Evolutionary conservation across 1,140 invertebrate species (phyloP).

Genomic region (Drosophila paulistorum): DNA sequence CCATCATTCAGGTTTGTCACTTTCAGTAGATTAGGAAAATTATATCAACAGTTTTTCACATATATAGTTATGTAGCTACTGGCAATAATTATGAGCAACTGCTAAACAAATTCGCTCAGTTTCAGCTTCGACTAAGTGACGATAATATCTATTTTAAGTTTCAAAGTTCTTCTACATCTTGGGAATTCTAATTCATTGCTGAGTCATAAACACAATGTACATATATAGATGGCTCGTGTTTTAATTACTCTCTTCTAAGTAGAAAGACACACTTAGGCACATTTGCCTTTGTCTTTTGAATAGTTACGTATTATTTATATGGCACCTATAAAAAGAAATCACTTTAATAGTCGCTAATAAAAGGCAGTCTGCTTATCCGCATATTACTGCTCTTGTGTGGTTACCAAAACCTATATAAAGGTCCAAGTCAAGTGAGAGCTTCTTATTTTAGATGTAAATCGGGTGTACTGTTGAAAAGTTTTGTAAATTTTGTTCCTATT

Average conservation of each 20-base stretch:
- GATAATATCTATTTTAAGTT: neutral
- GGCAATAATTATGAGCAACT: too few species aligned
- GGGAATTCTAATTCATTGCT: neutral
- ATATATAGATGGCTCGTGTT: neutral
- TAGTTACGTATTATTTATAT: neutral
- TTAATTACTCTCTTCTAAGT: neutral
- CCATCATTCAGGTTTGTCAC: too few species aligned
- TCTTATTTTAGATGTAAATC: constrained; percentile 39
- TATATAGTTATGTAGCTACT: too few species aligned
- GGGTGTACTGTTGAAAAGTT: constrained; percentile 17
- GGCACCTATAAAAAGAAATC: neutral
- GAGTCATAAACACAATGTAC: neutral
- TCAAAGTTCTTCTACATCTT: too few species aligned
- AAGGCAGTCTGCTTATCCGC: neutral
- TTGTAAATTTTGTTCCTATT: constrained; percentile 14
- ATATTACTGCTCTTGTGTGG: constrained; percentile 1
- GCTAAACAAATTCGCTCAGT: too few species aligned
- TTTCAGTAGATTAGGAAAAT: too few species aligned
- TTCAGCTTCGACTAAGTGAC: too few species aligned
- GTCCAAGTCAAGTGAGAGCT: neutral
- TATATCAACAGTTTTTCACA: too few species aligned
- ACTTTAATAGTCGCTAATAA: neutral
- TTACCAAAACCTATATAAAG: constrained; percentile 4
- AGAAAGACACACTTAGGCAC: neutral
- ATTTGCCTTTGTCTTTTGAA: neutral